phyloP scores from a whole-genome alignment of 2,113 vertebrate genomes.

The Gymnocephalus cernua region DNA sequence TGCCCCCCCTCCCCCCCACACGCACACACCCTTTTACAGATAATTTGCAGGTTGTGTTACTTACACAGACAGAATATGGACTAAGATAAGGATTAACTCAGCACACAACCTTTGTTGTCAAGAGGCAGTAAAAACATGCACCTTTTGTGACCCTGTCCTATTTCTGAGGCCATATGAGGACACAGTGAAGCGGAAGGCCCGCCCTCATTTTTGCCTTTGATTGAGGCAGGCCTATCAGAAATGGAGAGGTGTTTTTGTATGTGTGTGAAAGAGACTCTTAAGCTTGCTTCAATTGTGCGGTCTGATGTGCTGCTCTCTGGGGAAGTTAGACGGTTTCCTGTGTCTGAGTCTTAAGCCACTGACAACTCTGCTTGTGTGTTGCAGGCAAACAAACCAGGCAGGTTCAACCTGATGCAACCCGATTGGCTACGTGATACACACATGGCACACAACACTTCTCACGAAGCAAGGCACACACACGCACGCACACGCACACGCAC shows the following conservation, averaged over 20 bases:
- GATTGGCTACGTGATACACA: background rate
- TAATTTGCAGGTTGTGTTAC: background rate
- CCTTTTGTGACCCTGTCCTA: background rate
- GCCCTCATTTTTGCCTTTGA: background rate
- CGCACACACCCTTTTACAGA: background rate
- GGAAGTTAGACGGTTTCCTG: constrained; percentile 71
- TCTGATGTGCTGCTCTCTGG: background rate
- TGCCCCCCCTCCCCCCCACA: too few species aligned
- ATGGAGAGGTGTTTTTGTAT: background rate
- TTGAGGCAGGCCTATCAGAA: background rate
- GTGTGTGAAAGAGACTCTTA: constrained; percentile 1
- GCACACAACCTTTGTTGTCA: background rate
- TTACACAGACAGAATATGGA: background rate
- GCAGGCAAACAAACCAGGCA: constrained; percentile 7
- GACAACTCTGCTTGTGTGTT: background rate
- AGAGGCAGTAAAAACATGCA: background rate
- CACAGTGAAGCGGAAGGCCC: background rate
- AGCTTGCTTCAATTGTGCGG: constrained; percentile 26
- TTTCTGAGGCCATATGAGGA: constrained; percentile 22
- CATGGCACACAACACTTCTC: background rate
- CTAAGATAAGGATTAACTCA: background rate
- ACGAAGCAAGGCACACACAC: constrained; percentile 85
- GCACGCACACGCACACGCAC: constrained; percentile 49
- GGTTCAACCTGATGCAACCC: constrained; percentile 28
- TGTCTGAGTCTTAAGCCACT: constrained; percentile 15